These are phyloP conservation scores for Anneissia japonica DNA, from an alignment of 35 echinoderm and acorn worm species.

Conservation along the genomic window DNA sequence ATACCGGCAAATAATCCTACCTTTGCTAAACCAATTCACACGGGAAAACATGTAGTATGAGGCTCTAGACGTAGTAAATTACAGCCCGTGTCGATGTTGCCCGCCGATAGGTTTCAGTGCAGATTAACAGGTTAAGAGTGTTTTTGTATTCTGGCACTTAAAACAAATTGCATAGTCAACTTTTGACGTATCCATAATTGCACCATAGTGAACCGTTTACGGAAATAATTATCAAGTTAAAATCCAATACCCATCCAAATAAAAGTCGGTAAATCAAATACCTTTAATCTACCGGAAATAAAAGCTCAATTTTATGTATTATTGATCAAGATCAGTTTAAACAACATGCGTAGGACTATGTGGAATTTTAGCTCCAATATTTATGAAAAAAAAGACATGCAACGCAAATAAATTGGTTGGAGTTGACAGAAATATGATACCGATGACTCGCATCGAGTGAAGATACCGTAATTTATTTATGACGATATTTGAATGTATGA, in stretches of 20 bases:
- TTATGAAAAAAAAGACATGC: no score
- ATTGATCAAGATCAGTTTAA: no score
- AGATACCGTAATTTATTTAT: not conserved
- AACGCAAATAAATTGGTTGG: no score
- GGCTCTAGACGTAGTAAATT: not conserved
- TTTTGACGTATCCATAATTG: not conserved
- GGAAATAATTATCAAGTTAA: not conserved
- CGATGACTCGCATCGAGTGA: not conserved
- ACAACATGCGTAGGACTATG: no score
- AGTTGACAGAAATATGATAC: no score
- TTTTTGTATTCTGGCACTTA: not conserved
- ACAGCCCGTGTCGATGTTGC: not conserved
- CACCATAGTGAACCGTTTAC: not conserved
- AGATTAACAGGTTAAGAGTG: not conserved
- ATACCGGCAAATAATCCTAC: not conserved
- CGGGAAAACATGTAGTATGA: not conserved
- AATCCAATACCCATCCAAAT: not conserved
- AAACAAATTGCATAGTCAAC: not conserved
- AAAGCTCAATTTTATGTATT: no score
- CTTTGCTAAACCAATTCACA: not conserved
- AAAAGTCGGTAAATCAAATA: not conserved
- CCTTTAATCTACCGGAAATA: not conserved
- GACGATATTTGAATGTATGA: not conserved
- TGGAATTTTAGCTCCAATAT: no score
- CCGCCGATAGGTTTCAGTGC: not conserved